phyloP scores from a whole-genome alignment of 2,888 invertebrate species.

The Cantharis nigra region DNA sequence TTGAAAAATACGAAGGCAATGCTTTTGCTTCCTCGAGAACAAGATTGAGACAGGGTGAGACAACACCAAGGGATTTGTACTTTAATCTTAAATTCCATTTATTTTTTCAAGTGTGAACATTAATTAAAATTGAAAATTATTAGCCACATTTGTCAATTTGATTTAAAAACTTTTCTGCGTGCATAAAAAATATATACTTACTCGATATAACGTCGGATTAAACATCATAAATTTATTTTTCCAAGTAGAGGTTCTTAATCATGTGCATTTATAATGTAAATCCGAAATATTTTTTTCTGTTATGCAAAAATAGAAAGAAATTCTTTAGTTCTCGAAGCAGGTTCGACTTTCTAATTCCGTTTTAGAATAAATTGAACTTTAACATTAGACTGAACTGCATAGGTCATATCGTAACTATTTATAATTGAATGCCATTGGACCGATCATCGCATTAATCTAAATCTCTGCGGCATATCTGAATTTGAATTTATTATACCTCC shows the following conservation, averaged over 20 bases:
- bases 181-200: neutral
- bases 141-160: neutral
- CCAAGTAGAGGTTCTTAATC: neutral
- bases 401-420: neutral
- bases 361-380: neutral
- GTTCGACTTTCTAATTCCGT: neutral
- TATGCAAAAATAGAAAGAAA: neutral
- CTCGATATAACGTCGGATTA: neutral
- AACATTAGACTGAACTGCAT: neutral
- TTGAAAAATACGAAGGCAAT: constrained; percentile 65
- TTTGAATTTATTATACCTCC: neutral
- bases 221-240: neutral
- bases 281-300: neutral
- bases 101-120: constrained; percentile 18
- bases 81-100: constrained; percentile 36
- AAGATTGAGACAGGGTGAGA: constrained; percentile 30
- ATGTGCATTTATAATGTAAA: neutral
- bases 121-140: constrained; percentile 10
- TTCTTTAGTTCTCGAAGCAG: neutral
- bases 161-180: neutral
- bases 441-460: neutral
- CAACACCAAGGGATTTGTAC: constrained; percentile 24
- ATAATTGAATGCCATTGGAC: neutral
- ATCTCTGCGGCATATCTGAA: neutral
- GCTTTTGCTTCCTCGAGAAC: constrained; percentile 29